phyloP scores from a whole-genome alignment of 37 sponge, comb jelly and placozoan species.

The Cladorhizidae sp. region DNA sequence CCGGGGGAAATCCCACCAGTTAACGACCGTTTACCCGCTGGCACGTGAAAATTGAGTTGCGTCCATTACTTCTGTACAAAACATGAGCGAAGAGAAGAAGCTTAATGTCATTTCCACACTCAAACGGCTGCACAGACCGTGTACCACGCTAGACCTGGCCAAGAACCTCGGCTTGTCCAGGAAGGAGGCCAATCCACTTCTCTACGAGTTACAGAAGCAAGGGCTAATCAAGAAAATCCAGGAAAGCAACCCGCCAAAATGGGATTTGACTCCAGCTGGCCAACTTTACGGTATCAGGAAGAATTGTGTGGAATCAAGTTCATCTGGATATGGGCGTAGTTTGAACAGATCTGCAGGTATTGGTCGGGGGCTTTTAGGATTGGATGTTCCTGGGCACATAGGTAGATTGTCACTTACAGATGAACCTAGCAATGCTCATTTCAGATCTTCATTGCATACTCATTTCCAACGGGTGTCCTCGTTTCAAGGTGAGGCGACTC shows the following conservation, averaged over 20 bases:
- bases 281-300: not conserved
- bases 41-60: no score
- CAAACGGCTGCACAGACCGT: conserved; percentile 11
- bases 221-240: conserved; percentile 35
- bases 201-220: conserved; percentile 58
- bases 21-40: no score
- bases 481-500: no score
- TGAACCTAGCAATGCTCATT: no score
- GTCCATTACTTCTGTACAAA: no score
- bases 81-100: not conserved
- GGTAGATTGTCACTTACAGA: no score
- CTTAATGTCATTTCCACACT: not conserved
- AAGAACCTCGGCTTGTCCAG: conserved; percentile 39
- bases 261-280: conserved; percentile 26
- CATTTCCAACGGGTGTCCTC: not conserved
- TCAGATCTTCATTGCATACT: no score
- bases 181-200: conserved; percentile 64
- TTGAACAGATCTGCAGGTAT: conserved; percentile 17
- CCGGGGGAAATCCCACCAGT: no score
- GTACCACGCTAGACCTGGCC: conserved; percentile 71
- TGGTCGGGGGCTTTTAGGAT: conserved; percentile 34
- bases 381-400: no score
- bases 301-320: not conserved
- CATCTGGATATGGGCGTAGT: not conserved
- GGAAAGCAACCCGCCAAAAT: conserved; percentile 54